Evolutionary conservation across 2,888 invertebrate genomes (phyloP), one percentile per base, ranked within the genome.

Genomic region (Globia sparganii): DNA sequence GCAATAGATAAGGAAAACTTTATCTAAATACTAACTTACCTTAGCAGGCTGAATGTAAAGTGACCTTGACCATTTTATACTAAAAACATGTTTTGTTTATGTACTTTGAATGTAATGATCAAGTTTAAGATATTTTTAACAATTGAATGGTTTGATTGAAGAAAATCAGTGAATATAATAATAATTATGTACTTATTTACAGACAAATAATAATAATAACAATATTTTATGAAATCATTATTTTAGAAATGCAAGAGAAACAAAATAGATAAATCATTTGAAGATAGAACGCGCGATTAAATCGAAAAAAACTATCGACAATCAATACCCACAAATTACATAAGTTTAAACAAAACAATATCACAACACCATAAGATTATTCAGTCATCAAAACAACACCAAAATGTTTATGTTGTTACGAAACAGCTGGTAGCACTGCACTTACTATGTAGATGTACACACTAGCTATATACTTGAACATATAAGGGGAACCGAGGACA

Each of bases 401-500:
- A 78, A 82, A 87, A 87, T 89, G 83, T 88, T 91, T 89, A 87
- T 92, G 89, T 91, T 92, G 86, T 90, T 88, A 83, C 76, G 84
- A 90, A 94, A 94, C 94, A 94, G 94, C 94, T 94, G 94, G 92
- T 90, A 81, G 86, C 77, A 84, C 84, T 78, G 82, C 80, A 87
- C 28, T 31, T n/a, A n/a, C n/a, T n/a, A n/a, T n/a, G n/a, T n/a
- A n/a, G n/a, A 86, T 78, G 72, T 84, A 81, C 84, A 86, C 80
- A 70, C 62, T 88, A 88, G 61, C 84, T 76, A 66, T 72, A 69
- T 72, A 81, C 77, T 76, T 72, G 73, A 70, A 78, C 89, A 86
- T 87, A 88, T 88, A 90, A 89, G 90, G 91, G 90, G 91, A 89
- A 89, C 91, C 92, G 94, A 96, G 96, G 96, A 96, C 96, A 96